Percentiles rank a stretch among this genome's conserved stretches.
These are phyloP conservation scores for Acheta domesticus DNA, from an alignment of 2,888 invertebrate genomes.

Conservation along the genomic window DNA sequence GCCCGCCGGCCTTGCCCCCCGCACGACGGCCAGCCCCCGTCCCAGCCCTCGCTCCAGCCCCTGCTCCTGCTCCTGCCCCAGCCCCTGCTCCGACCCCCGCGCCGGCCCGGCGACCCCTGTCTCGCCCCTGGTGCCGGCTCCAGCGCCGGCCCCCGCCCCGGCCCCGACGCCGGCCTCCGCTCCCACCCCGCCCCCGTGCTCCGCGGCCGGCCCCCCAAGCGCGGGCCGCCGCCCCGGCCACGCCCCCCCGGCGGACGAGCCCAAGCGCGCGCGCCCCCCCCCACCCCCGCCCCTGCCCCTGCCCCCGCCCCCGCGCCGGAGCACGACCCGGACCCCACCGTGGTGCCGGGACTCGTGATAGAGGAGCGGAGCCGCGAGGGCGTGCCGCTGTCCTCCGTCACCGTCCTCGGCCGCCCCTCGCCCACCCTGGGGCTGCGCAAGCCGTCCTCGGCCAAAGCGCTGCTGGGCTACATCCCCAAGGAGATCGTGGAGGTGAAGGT, in stretches of 20 bases:
- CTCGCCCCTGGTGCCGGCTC: no score
- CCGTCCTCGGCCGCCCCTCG: background rate
- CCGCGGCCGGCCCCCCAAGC: background rate
- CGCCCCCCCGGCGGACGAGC: background rate
- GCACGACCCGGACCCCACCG: background rate
- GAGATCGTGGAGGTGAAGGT: conserved; percentile 12
- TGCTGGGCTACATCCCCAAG: conserved; percentile 19
- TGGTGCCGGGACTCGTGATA: background rate
- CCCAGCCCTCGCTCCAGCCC: no score
- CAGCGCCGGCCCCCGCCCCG: no score
- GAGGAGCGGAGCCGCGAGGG: background rate
- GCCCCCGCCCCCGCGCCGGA: background rate
- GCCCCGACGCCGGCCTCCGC: no score
- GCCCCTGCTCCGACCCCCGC: no score
- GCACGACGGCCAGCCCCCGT: no score
- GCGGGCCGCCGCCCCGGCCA: background rate
- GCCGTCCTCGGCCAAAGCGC: background rate
- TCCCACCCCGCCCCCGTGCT: no score
- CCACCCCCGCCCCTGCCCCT: background rate
- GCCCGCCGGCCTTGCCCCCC: no score
- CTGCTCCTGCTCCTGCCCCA: no score
- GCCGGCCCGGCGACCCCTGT: no score
- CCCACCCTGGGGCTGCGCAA: background rate
- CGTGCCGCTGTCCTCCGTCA: background rate
- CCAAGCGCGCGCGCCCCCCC: background rate